Evolutionary conservation across 2,797 vertebrate genomes (phyloP).

Genomic region (Taeniopygia guttata): DNA sequence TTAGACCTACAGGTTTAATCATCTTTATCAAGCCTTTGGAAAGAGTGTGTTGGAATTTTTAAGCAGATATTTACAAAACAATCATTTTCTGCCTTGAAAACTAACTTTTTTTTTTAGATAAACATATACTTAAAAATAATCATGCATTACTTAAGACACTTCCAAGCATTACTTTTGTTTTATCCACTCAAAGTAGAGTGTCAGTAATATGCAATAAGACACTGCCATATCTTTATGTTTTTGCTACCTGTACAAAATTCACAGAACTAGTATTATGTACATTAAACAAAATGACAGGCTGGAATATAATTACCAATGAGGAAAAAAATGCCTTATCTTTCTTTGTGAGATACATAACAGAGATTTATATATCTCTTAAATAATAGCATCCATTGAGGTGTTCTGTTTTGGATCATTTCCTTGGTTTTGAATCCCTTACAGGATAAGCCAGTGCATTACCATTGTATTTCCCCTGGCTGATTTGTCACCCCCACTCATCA

Average conservation of each 20-base stretch:
- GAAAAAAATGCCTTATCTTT: neutral
- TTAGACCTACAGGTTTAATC: neutral
- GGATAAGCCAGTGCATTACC: neutral
- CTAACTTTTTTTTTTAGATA: neutral
- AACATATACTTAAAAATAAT: neutral
- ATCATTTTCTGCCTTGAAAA: neutral
- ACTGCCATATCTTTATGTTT: neutral
- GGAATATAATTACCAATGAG: neutral
- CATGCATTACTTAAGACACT: neutral
- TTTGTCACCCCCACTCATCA: accelerated
- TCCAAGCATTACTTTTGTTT: neutral
- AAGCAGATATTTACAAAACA: neutral
- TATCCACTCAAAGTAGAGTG: neutral
- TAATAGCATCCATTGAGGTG: neutral
- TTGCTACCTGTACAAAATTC: neutral
- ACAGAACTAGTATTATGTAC: neutral
- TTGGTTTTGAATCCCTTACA: neutral
- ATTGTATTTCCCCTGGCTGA: neutral
- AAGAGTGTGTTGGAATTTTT: neutral
- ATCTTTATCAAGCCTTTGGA: neutral
- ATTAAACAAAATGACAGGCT: neutral
- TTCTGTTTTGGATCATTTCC: neutral
- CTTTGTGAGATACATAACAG: neutral
- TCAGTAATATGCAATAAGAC: neutral
- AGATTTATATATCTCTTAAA: neutral